A percentile compares a stretch with the other conserved stretches of the same genome.
These are phyloP conservation scores for Acanthosepion pharaonis DNA, from an alignment of 2,888 invertebrate species.

Conservation along the genomic window DNA sequence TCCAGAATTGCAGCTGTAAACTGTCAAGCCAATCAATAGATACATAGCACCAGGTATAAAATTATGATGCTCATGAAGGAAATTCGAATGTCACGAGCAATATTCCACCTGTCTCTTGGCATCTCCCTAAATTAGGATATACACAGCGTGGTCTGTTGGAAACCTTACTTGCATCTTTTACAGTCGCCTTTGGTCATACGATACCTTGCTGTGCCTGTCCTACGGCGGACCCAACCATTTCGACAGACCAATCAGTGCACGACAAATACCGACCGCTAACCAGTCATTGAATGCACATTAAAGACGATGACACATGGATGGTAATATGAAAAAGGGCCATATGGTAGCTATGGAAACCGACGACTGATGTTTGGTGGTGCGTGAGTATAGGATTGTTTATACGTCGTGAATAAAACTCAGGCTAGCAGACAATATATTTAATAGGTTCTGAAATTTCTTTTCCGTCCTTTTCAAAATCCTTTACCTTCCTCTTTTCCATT, in stretches of 20 bases:
- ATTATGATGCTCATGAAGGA: neutral
- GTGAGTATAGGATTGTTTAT: neutral
- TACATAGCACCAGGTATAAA: neutral
- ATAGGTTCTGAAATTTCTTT: neutral
- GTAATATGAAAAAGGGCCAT: neutral
- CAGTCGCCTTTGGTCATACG: neutral
- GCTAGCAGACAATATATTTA: neutral
- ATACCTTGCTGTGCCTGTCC: neutral
- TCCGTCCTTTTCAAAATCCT: too few species aligned
- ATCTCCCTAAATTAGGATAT: neutral
- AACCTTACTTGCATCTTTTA: neutral
- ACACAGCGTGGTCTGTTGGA: neutral
- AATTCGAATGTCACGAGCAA: slow-evolving; percentile 17
- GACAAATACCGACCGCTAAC: neutral
- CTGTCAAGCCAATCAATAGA: neutral
- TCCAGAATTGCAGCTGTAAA: neutral
- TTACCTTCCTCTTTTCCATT: too few species aligned
- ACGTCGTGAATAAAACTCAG: neutral
- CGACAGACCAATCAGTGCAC: neutral
- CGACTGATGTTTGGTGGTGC: neutral
- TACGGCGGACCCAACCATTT: neutral
- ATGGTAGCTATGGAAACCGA: neutral
- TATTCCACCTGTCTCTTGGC: neutral
- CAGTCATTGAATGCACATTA: neutral
- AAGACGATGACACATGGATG: neutral